phyloP scores from a whole-genome alignment of 2,888 invertebrate species.

The Heliconius aoede region DNA sequence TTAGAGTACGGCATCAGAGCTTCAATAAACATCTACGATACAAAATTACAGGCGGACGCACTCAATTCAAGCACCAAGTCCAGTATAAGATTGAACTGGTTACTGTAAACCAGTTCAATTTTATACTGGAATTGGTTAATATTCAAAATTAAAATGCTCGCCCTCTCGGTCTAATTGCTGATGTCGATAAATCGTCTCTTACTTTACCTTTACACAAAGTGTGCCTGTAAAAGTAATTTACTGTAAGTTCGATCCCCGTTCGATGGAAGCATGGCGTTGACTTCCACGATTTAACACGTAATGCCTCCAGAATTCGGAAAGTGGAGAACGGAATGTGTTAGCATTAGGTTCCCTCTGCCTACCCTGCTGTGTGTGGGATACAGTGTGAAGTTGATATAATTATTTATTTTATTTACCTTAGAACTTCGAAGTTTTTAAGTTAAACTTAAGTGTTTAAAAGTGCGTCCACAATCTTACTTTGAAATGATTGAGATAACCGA shows the following conservation, averaged over 20 bases:
- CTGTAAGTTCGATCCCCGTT: too few relatives aligned
- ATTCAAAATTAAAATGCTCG: slow-evolving; percentile 73
- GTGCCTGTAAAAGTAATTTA: too few relatives aligned
- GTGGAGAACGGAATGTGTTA: too few relatives aligned
- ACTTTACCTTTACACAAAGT: slow-evolving; percentile 11
- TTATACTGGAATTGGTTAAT: slow-evolving; percentile 70
- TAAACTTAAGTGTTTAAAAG: too few relatives aligned
- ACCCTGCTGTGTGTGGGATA: too few relatives aligned
- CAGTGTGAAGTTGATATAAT: too few relatives aligned
- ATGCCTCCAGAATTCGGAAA: too few relatives aligned
- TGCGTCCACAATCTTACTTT: slow-evolving; percentile 47
- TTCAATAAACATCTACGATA: slow-evolving; percentile 57
- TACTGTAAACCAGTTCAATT: background rate
- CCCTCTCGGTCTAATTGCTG: slow-evolving; percentile 71
- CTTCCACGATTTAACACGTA: too few relatives aligned
- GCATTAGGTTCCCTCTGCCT: too few relatives aligned
- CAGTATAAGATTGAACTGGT: too few relatives aligned
- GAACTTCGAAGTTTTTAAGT: slow-evolving; percentile 51
- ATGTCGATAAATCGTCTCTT: slow-evolving; percentile 73
- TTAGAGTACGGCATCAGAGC: slow-evolving; percentile 56
- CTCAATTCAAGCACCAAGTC: slow-evolving; percentile 58
- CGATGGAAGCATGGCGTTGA: too few relatives aligned
- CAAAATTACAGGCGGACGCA: slow-evolving; percentile 59
- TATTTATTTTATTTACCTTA: slow-evolving; percentile 51
- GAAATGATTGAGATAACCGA: slow-evolving; percentile 11